These are phyloP conservation scores for Cataglyphis hispanica DNA, from an alignment of 1,140 invertebrate species.

Conservation along the genomic window DNA sequence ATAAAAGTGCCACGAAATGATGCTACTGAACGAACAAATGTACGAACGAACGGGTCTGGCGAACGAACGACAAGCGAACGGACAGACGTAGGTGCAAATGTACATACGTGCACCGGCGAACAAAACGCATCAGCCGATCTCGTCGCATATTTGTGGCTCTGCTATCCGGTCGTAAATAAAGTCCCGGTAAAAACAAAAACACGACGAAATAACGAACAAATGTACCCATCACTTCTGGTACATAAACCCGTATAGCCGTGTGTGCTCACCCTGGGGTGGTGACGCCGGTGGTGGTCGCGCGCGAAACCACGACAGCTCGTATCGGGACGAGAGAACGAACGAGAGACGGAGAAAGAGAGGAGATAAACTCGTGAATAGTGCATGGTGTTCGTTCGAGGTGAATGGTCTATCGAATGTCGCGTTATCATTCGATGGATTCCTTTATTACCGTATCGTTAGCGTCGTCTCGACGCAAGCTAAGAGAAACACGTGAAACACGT, in stretches of 20 bases:
- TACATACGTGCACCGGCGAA: constrained; percentile 61
- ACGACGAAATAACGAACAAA: constrained; percentile 85
- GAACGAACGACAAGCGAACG: constrained; percentile 27
- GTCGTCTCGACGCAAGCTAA: constrained; percentile 36
- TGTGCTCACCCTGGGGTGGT: constrained; percentile 34
- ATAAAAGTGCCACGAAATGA: constrained; percentile 78
- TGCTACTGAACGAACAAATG: constrained; percentile 62
- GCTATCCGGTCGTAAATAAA: constrained; percentile 86
- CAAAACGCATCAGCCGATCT: constrained; percentile 74
- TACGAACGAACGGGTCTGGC: constrained; percentile 41
- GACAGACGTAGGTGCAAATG: constrained; percentile 67
- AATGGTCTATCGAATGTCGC: constrained; percentile 44
- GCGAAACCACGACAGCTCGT: constrained; percentile 55
- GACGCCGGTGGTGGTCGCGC: constrained; percentile 67
- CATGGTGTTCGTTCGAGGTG: constrained; percentile 32
- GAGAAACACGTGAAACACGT: neutral
- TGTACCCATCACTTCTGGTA: constrained; percentile 85
- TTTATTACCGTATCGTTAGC: constrained; percentile 47
- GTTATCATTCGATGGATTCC: constrained; percentile 38
- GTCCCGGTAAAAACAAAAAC: constrained; percentile 84
- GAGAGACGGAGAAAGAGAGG: constrained; percentile 29
- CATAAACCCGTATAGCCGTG: constrained; percentile 81
- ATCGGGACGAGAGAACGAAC: constrained; percentile 26
- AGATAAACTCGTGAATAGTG: constrained; percentile 57
- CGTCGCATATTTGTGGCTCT: constrained; percentile 84